phyloP scores from a whole-genome alignment of 2,113 vertebrate species.

The Nyctibius bracteatus region DNA sequence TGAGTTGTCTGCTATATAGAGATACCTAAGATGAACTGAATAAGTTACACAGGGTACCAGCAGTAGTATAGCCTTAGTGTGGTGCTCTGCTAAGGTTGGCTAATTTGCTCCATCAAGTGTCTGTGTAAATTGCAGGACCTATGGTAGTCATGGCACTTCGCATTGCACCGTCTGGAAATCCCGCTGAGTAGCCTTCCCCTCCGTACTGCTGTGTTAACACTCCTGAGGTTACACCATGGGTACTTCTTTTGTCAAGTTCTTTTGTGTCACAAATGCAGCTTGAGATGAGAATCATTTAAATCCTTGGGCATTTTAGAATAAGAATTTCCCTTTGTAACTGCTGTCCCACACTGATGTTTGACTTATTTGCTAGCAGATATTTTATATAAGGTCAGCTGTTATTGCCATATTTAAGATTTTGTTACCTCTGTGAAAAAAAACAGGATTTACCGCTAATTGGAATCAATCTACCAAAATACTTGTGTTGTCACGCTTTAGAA shows the following conservation, averaged over 20 bases:
- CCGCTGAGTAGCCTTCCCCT: background rate
- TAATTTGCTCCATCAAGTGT: background rate
- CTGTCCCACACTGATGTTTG: background rate
- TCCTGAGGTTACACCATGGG: background rate
- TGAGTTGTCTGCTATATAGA: background rate
- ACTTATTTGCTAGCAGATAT: background rate
- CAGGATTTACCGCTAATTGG: background rate
- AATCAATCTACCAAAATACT: background rate
- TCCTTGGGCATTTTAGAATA: background rate
- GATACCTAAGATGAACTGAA: background rate
- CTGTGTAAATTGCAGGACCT: background rate
- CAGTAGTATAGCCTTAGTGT: background rate
- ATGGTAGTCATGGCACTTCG: accelerated
- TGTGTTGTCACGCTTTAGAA: background rate
- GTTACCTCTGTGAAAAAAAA: background rate
- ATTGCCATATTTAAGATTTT: background rate
- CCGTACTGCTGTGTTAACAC: background rate
- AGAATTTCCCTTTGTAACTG: background rate
- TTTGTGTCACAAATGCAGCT: background rate
- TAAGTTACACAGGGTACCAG: background rate
- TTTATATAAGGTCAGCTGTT: background rate
- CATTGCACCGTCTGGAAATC: background rate
- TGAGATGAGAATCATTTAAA: background rate
- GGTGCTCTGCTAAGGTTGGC: background rate
- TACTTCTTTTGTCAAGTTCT: background rate